Conservation (phyloP, 2,797 vertebrate genomes). For the Crenichthys baileyi region DNA sequence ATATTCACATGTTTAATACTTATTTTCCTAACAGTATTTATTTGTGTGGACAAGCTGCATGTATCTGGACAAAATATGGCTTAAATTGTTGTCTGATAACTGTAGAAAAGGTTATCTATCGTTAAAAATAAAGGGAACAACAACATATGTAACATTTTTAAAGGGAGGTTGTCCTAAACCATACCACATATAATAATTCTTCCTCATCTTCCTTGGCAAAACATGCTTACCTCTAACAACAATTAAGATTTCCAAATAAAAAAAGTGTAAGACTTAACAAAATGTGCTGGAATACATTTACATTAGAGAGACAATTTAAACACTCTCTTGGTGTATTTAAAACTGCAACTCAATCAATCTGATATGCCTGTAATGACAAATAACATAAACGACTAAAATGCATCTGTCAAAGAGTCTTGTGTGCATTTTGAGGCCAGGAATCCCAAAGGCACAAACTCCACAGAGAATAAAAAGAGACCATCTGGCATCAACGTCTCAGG, state of each 20-base stretch:
- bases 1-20: background rate
- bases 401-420: constrained; percentile 59
- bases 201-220: background rate
- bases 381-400: constrained; percentile 52
- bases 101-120: too few relatives aligned
- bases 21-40: too few relatives aligned
- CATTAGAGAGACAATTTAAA: background rate
- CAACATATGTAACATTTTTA: background rate
- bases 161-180: background rate
- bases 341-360: constrained; percentile 39
- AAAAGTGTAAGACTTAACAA: too few relatives aligned
- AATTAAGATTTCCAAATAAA: background rate
- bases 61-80: too few relatives aligned
- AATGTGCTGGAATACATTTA: background rate
- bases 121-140: background rate
- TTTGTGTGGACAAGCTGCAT: too few relatives aligned
- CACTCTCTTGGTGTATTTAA: constrained; percentile 1
- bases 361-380: constrained; percentile 34
- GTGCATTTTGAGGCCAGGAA: constrained; percentile 57
- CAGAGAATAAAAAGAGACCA: constrained; percentile 69
- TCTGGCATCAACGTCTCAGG: constrained; percentile 75
- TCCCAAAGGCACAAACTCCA: constrained; percentile 68
- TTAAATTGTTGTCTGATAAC: too few relatives aligned
- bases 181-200: background rate
- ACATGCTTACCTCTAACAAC: background rate